These are phyloP conservation scores for Proterorhinus semilunaris DNA, from an alignment of 2,113 vertebrate species.

Conservation along the genomic window DNA sequence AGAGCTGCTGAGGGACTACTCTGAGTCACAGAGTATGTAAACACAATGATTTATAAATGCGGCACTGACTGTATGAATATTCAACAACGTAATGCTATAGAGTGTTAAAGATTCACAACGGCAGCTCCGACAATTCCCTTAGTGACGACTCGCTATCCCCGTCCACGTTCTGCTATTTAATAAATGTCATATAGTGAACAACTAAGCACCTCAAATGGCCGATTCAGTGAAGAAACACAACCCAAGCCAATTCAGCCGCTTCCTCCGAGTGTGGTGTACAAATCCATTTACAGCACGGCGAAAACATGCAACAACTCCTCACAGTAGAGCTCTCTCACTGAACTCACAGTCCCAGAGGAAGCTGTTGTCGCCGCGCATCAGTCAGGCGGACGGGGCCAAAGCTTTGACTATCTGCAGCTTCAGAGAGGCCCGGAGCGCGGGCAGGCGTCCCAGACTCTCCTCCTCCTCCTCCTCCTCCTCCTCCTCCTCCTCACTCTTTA, in stretches of 20 bases:
- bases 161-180: background rate
- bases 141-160: too few relatives aligned
- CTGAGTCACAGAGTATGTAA: background rate
- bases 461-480: background rate
- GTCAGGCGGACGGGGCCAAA: constrained; percentile 53
- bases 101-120: constrained; percentile 5
- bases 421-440: constrained; percentile 38
- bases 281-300: constrained; percentile 18
- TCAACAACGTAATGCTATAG: background rate
- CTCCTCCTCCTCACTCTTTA: constrained; percentile 6
- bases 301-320: constrained; percentile 20
- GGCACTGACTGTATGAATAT: background rate
- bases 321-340: constrained; percentile 19
- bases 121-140: too few relatives aligned
- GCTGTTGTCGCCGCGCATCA: constrained; percentile 62
- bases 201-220: constrained; percentile 8
- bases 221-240: constrained; percentile 26
- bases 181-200: constrained; percentile 4
- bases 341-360: constrained; percentile 46
- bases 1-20: background rate
- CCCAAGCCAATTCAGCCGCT: constrained; percentile 12
- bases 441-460: constrained; percentile 26
- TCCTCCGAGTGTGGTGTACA: constrained; percentile 6
- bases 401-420: constrained; percentile 59
- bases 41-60: constrained; percentile 5